A percentile compares a stretch with the other conserved stretches of the same genome.
Conservation (phyloP, 1,140 invertebrate species). For the Nasonia giraulti region DNA sequence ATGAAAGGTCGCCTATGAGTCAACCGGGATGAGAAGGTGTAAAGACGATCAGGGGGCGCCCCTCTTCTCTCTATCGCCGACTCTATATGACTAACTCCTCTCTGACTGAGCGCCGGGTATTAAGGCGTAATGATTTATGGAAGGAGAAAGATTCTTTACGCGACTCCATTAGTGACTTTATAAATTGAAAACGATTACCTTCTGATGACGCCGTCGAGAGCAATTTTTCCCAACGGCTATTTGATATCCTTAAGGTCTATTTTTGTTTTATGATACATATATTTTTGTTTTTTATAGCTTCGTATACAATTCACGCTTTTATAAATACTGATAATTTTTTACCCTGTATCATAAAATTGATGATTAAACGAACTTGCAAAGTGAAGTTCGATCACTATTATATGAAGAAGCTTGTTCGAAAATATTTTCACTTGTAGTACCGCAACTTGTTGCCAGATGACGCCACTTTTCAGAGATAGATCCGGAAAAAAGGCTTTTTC, state of each 20-base stretch:
- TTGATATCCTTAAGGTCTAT: conserved; percentile 31
- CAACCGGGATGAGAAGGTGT: not conserved
- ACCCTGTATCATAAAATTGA: no score
- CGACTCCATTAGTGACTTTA: conserved; percentile 47
- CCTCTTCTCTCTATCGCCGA: not conserved
- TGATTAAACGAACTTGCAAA: no score
- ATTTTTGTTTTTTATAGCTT: no score
- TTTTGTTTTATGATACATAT: not conserved
- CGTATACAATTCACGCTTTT: no score
- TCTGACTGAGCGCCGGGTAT: conserved; percentile 49
- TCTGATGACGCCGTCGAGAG: conserved; percentile 17
- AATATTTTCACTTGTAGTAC: no score
- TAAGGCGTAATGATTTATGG: conserved; percentile 54
- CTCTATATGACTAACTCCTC: conserved; percentile 19
- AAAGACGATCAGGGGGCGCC: not conserved
- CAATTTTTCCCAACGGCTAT: conserved; percentile 43
- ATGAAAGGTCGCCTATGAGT: conserved; percentile 44
- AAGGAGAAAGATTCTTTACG: conserved; percentile 41
- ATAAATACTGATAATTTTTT: no score
- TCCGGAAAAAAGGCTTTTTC: no score
- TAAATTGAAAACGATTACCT: conserved; percentile 50
- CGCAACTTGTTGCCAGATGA: no score
- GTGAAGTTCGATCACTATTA: no score
- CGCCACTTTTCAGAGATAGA: no score
- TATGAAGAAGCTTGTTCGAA: no score